Evolutionary conservation across 2,797 vertebrate species (phyloP), one percentile per base, ranked within the genome.

Genomic region (Malacoraja senta): DNA sequence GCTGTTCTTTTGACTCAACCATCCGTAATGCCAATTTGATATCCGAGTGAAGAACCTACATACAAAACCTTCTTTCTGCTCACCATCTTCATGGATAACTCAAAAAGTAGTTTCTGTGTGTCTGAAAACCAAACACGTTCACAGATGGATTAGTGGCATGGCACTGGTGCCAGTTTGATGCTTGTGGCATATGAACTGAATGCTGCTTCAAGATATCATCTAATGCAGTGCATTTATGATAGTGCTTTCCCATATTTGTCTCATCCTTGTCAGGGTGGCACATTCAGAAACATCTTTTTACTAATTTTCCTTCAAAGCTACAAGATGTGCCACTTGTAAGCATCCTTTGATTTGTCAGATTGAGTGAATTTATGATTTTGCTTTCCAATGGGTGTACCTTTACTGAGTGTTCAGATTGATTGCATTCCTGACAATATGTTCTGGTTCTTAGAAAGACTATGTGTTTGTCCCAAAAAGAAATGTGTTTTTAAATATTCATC

Each of bases 91-190:
- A 21, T 2, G 94, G 91, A 94, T 95, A 93, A 0, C 91, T 94
- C 24, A 94, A 94, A 53, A 93, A 92, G 84, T 0, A 93, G 93
- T 94, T 93, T 95, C 0, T 93, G 58, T 32, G 0, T 93, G 93
- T 94, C 44, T 63, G 0, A 0, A 9, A 94, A 0, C 94, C 74
- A 63, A 92, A 93, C 80, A 0, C 96, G 96, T 93, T 97, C 96
- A 0, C 96, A 97, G 88, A 96, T 13, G 0, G 97, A 97, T 72
- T 96, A 95, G 26, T 2, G 94, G 94, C 97, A 97, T 0, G 96
- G 96, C 93, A 94, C 94, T 53, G 94, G 95, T 0, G 93, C 65
- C 0, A 94, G 94, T 93, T 44, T 35, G 0, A 9, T 65, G 91
- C 0, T 12, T 93, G 93, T 79, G 86, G 71, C 2, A 68, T 29